A percentile compares a stretch with the other conserved stretches of the same genome.
Conservation (phyloP, 2,888 invertebrate genomes). For the Rotaria socialis region DNA sequence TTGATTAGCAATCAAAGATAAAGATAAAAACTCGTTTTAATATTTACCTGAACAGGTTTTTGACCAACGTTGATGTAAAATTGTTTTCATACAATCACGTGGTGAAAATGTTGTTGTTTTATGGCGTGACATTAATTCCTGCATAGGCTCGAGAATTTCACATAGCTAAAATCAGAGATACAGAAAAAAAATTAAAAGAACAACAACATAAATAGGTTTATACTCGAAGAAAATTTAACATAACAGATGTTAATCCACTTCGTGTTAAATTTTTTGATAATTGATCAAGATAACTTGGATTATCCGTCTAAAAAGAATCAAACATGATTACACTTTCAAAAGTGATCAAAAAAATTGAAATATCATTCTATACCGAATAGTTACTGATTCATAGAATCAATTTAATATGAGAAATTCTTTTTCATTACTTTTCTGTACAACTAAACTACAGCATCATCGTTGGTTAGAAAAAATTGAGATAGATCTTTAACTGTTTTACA, state of each 20-base stretch:
- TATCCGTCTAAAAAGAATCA: conserved; percentile 62
- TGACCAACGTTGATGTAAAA: conserved; percentile 55
- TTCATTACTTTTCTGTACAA: no score
- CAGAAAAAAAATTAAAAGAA: conserved; percentile 44
- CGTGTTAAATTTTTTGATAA: conserved; percentile 93
- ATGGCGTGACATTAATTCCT: conserved; percentile 95
- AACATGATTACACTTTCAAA: no score
- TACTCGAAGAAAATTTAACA: conserved; percentile 93
- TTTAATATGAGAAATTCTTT: no score
- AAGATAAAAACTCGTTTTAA: no score
- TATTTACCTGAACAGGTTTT: conserved; percentile 11
- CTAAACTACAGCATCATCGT: no score
- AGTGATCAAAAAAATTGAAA: no score
- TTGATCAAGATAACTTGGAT: conserved; percentile 85
- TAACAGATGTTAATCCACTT: conserved; percentile 93
- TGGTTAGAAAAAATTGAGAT: no score
- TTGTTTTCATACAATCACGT: conserved; percentile 92
- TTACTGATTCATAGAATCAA: no score
- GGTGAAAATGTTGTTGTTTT: conserved; percentile 86
- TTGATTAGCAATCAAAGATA: no score
- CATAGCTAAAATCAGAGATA: conserved; percentile 69
- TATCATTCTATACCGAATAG: no score
- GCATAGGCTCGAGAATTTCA: conserved; percentile 98
- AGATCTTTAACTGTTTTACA: no score
- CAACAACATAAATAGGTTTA: conserved; percentile 49